These are phyloP conservation scores for Drosophila leonis DNA, from an alignment of 2,888 invertebrate genomes.

Conservation along the genomic window DNA sequence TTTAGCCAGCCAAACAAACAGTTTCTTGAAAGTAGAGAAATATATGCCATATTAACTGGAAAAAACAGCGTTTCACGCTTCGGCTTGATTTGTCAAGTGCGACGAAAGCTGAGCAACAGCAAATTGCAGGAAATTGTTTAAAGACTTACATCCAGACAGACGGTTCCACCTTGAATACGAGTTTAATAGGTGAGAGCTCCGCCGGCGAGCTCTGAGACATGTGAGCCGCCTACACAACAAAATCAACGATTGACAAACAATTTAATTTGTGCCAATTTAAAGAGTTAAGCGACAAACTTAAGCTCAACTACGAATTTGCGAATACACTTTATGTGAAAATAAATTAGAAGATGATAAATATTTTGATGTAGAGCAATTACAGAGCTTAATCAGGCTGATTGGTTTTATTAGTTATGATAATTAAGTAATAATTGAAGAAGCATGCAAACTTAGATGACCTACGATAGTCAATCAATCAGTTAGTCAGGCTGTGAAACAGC, in stretches of 20 bases:
- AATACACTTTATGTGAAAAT: not conserved
- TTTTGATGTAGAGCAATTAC: too few species aligned
- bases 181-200: constrained; percentile 54
- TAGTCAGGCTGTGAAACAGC: not conserved
- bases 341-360: not conserved
- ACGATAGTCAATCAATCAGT: not conserved
- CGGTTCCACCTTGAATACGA: constrained; percentile 70
- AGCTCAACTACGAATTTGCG: not conserved
- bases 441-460: not conserved
- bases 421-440: not conserved
- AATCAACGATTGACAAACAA: constrained; percentile 50
- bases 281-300: not conserved
- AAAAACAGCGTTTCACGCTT: constrained; percentile 44
- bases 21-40: constrained; percentile 18
- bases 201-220: not conserved
- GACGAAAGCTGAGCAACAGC: constrained; percentile 55
- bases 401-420: not conserved
- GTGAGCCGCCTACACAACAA: constrained; percentile 28
- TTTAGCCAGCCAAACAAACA: constrained; percentile 22
- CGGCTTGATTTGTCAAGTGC: constrained; percentile 58
- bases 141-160: constrained; percentile 14
- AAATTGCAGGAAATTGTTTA: constrained; percentile 65
- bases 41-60: constrained; percentile 24
- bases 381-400: not conserved
- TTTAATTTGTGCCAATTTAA: constrained; percentile 61